A percentile compares a stretch with the other conserved stretches of the same genome.
Conservation (phyloP, 2,113 vertebrate genomes). For the Tichodroma muraria region DNA sequence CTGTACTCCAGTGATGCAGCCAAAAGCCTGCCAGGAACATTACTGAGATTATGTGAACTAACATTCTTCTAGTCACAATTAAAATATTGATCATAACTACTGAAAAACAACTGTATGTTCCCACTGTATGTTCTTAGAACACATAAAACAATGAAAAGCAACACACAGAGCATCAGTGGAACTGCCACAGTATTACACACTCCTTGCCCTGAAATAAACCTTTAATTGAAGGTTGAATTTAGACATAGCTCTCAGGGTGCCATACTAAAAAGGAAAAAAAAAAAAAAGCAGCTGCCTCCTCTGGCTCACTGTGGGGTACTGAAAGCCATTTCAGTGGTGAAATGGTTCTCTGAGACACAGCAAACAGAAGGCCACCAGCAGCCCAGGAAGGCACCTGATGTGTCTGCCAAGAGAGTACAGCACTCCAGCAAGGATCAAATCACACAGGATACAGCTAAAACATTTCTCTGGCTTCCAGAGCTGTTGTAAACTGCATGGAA, state of each 20-base stretch:
- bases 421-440: not conserved
- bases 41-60: not conserved
- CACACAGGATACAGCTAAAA: not conserved
- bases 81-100: not conserved
- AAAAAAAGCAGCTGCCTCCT: not conserved
- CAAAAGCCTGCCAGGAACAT: not conserved
- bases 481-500: not conserved
- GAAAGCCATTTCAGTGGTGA: too few species aligned
- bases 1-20: not conserved
- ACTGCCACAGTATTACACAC: not conserved
- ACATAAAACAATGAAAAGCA: not conserved
- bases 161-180: not conserved
- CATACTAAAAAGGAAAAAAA: not conserved
- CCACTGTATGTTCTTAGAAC: not conserved
- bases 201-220: not conserved
- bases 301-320: not conserved
- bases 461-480: not conserved
- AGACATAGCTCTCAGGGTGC: not conserved
- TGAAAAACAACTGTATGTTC: not conserved
- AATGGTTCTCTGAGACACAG: accelerated
- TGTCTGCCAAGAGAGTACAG: not conserved
- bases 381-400: accelerated
- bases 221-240: not conserved
- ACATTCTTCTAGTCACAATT: not conserved
- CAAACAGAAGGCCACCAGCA: not conserved